Percentiles rank a stretch among this genome's conserved stretches.
Evolutionary conservation across 2,888 invertebrate genomes (phyloP).

Genomic region (Ecliptopera silaceata): DNA sequence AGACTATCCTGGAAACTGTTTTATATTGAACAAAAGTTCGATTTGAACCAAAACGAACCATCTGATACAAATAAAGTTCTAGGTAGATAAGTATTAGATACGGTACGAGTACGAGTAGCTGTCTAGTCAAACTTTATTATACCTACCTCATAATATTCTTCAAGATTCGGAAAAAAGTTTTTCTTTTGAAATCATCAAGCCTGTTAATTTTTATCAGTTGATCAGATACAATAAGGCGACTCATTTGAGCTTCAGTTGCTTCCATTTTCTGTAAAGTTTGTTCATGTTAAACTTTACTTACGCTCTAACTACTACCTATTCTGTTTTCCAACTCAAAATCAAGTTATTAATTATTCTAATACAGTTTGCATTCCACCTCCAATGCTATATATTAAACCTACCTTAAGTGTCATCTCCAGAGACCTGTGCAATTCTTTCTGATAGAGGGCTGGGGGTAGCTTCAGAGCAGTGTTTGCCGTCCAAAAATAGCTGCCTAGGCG

Average conservation of each 20-base stretch:
- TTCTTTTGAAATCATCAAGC: constrained; percentile 60
- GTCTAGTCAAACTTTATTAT: too few species aligned
- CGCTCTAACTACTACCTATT: too few species aligned
- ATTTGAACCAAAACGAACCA: too few species aligned
- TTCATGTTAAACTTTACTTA: too few species aligned
- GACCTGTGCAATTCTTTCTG: constrained; percentile 56
- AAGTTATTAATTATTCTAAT: too few species aligned
- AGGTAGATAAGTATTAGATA: too few species aligned
- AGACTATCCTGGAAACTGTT: constrained; percentile 65
- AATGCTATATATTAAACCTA: too few species aligned
- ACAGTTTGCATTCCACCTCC: too few species aligned
- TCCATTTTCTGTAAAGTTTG: constrained; percentile 60
- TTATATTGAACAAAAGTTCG: neutral
- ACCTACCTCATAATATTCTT: constrained; percentile 61
- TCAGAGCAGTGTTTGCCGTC: constrained; percentile 59
- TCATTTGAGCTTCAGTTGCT: constrained; percentile 53
- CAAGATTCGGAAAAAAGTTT: constrained; percentile 57
- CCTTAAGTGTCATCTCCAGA: constrained; percentile 63
- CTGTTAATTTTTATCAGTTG: constrained; percentile 61
- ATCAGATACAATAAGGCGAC: constrained; percentile 63
- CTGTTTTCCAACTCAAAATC: too few species aligned
- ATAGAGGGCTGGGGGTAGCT: constrained; percentile 51
- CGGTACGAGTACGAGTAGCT: too few species aligned
- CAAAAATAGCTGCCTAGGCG: constrained; percentile 57
- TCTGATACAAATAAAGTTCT: neutral